Percentiles rank a stretch among this genome's conserved stretches.
phyloP scores from a whole-genome alignment of 2,113 vertebrate species.

The Callionymus lyra region DNA sequence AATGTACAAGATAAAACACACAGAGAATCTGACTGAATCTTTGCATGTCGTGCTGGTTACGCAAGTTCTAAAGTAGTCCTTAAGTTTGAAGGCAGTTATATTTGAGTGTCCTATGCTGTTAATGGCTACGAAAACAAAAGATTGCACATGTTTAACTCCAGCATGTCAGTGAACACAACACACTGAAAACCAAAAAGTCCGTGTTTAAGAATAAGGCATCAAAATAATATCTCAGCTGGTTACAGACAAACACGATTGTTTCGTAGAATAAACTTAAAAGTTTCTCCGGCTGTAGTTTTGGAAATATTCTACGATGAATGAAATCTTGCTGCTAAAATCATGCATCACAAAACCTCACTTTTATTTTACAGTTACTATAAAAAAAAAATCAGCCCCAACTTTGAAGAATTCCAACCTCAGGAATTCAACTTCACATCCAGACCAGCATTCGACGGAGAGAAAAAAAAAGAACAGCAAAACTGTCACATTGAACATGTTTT shows the following conservation, averaged over 20 bases:
- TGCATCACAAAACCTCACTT: constrained; percentile 30
- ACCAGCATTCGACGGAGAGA: constrained; percentile 11
- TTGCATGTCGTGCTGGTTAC: constrained; percentile 34
- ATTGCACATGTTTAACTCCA: constrained; percentile 40
- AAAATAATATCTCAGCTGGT: constrained; percentile 2
- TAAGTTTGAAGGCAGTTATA: constrained; percentile 49
- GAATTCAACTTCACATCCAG: constrained; percentile 23
- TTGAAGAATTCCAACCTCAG: constrained; percentile 31
- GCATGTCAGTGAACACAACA: constrained; percentile 24
- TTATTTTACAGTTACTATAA: constrained; percentile 31
- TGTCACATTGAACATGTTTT: constrained; percentile 32
- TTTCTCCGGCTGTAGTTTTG: constrained; percentile 19
- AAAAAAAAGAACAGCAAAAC: constrained; percentile 30
- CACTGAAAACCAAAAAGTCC: constrained; percentile 10
- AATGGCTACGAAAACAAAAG: constrained; percentile 23
- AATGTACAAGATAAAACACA: constrained; percentile 43
- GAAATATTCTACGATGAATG: constrained; percentile 14
- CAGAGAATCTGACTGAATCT: constrained; percentile 19
- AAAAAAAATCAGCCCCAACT: constrained; percentile 16
- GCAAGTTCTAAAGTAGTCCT: constrained; percentile 41
- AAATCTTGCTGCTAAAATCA: constrained; percentile 27
- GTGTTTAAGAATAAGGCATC: constrained; percentile 30
- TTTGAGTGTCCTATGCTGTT: constrained; percentile 35
- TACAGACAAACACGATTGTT: constrained; percentile 25
- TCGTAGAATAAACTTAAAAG: constrained; percentile 18